Evolutionary conservation across 2,113 vertebrate genomes (phyloP).

Genomic region (Mugil cephalus): DNA sequence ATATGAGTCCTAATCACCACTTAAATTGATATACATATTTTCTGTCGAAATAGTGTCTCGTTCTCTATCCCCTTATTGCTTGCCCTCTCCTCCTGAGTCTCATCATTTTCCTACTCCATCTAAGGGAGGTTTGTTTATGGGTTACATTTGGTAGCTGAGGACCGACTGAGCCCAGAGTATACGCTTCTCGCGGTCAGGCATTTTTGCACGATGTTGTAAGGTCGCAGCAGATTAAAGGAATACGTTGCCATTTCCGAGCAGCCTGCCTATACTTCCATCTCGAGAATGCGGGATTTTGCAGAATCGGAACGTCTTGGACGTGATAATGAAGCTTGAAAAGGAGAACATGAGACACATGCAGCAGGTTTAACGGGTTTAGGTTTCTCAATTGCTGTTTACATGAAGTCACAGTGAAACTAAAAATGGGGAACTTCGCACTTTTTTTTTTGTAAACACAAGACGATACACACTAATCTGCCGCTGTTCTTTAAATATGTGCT

Average conservation of each 20-base stretch:
- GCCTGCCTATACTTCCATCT: too few species aligned
- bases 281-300: too few species aligned
- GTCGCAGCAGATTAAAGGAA: too few species aligned
- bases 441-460: too few species aligned
- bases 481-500: too few species aligned
- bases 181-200: too few species aligned
- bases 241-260: too few species aligned
- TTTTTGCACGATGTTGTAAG: too few species aligned
- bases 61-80: neutral
- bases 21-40: too few species aligned
- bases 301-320: neutral
- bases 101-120: neutral
- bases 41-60: too few species aligned
- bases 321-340: neutral
- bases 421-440: neutral
- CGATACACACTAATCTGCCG: too few species aligned
- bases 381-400: neutral
- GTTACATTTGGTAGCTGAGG: neutral
- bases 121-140: neutral
- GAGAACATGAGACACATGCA: neutral
- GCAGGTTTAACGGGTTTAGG: conserved; percentile 14
- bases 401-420: conserved; percentile 5
- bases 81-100: neutral
- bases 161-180: conserved; percentile 11
- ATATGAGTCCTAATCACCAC: too few species aligned